These are phyloP conservation scores for Lutjanus campechanus DNA, from an alignment of 2,797 vertebrate species.

Conservation along the genomic window DNA sequence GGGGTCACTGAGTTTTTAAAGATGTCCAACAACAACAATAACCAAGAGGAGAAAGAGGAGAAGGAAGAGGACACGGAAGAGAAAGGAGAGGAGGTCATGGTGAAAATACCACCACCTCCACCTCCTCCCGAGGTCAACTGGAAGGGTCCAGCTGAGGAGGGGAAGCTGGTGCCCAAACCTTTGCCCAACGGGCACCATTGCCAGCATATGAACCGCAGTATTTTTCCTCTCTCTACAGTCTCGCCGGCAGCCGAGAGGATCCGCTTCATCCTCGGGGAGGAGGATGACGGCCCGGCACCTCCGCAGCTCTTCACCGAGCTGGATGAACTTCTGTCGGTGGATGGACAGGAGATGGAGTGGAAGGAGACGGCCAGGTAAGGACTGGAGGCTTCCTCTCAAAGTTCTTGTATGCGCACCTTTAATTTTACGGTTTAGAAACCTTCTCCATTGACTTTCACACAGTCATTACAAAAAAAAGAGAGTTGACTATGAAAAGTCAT, in stretches of 20 bases:
- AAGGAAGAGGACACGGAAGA: slow-evolving; percentile 67
- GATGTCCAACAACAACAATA: slow-evolving; percentile 86
- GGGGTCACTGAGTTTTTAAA: slow-evolving; percentile 46
- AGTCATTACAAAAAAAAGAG: background rate
- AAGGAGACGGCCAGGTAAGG: slow-evolving; percentile 97
- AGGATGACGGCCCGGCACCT: slow-evolving; percentile 94
- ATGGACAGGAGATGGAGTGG: slow-evolving; percentile 99
- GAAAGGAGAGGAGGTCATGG: slow-evolving; percentile 68
- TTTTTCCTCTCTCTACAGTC: slow-evolving; percentile 94
- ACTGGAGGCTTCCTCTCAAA: background rate
- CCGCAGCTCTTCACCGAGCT: slow-evolving; percentile 98
- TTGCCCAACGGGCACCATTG: slow-evolving; percentile 75
- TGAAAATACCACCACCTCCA: slow-evolving; percentile 78
- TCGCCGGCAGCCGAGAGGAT: slow-evolving; percentile 96
- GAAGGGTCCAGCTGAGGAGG: slow-evolving; percentile 82
- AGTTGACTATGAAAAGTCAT: background rate
- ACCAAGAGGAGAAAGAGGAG: slow-evolving; percentile 71
- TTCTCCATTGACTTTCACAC: background rate
- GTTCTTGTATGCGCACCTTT: background rate
- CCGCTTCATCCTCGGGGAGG: slow-evolving; percentile 97
- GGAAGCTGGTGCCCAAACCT: slow-evolving; percentile 60
- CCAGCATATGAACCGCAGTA: slow-evolving; percentile 90
- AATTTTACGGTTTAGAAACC: slow-evolving; percentile 8
- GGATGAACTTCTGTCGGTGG: slow-evolving; percentile 95
- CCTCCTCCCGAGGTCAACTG: slow-evolving; percentile 71